Conservation (phyloP, 2,113 vertebrate genomes). For the Eulacestoma nigropectus region DNA sequence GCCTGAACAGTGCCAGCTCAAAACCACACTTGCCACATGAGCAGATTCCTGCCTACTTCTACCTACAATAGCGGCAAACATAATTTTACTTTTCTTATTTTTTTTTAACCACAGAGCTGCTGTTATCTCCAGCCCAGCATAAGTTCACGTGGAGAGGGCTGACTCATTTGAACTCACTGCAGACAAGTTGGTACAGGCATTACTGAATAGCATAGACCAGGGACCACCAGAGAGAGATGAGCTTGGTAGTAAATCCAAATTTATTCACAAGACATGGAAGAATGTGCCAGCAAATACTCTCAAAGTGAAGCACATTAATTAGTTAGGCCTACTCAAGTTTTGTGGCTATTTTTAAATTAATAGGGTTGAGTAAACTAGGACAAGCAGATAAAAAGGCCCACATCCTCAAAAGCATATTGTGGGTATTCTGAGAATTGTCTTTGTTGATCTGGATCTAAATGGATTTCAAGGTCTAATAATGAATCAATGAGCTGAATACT, state of each 20-base stretch:
- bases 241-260: background rate
- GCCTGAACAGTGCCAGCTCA: background rate
- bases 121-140: background rate
- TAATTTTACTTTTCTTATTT: background rate
- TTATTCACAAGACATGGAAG: conserved; percentile 7
- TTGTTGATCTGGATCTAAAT: conserved; percentile 31
- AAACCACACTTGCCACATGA: background rate
- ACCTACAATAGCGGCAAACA: background rate
- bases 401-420: background rate
- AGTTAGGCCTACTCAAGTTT: conserved; percentile 29
- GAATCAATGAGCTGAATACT: conserved; percentile 1
- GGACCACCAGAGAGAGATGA: background rate
- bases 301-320: background rate
- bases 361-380: conserved; percentile 21
- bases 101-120: background rate
- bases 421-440: background rate
- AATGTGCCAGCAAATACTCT: background rate
- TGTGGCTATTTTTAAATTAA: conserved; percentile 49
- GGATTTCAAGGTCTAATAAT: conserved; percentile 33
- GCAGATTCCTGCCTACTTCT: background rate
- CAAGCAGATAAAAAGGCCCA: conserved; percentile 6
- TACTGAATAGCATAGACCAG: background rate
- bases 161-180: background rate
- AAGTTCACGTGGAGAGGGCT: background rate
- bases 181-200: background rate